Evolutionary conservation across 2,888 invertebrate genomes (phyloP), one percentile per base, ranked within the genome.

Genomic region (Ophonus ardosiacus): DNA sequence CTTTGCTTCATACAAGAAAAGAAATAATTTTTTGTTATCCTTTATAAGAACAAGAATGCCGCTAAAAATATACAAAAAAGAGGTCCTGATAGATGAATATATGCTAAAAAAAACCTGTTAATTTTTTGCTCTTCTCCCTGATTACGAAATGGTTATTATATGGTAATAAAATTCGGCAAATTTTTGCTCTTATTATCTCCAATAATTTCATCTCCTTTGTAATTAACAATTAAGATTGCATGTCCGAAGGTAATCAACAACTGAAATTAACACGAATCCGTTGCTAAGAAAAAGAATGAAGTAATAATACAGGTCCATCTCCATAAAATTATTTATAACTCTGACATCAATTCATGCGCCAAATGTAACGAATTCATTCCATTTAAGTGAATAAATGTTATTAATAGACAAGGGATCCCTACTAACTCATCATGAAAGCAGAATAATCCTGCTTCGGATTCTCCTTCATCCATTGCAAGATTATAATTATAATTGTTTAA

Each of bases 301-400:
- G 18, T 24, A 63, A 63, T 21, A 63, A 10, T 31, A 2, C 21
- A 8, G 21, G 63, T 63, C 43, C 43, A 24, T 18, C 13, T 21
- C 2, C 63, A 63, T 63, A 63, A 63, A 63, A 63, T 24, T 68
- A 68, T 68, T 68, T 68, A 38, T 68, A 68, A 38, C 31, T 68
- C 13, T 68, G 68, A 68, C 68, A 68, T 68, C 68, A 68, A 68
- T 68, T 68, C 31, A 10, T 24, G 40, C 13, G 68, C 24, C 38
- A 31, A 68, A 68, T 68, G 68, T 68, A 68, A 38, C 68, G 31
- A 68, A 31, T 68, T 68, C 24, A 68, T 68, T 68, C 68, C 68
- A 68, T 68, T 68, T 68, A 68, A 68, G 68, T 68, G 68, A 68
- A 68, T 68, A 68, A 68, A 68, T 68, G 10, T 68, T 68, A 68